A percentile compares a stretch with the other conserved stretches of the same genome.
Conservation (phyloP, 2,797 vertebrate genomes). For the Luscinia megarhynchos region DNA sequence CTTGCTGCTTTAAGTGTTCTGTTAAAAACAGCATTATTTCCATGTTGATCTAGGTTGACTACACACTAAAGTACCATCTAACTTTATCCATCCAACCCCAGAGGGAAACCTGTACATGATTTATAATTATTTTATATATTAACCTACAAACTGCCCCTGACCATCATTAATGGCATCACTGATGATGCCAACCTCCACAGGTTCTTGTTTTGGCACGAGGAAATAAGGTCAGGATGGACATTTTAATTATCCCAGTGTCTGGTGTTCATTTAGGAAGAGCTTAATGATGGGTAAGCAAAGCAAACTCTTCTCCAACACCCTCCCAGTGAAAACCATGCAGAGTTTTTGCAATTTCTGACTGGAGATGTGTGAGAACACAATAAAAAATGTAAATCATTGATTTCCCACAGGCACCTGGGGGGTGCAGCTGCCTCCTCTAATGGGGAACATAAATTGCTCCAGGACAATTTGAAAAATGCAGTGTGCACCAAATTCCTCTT, state of each 20-base stretch:
- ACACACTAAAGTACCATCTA: not conserved
- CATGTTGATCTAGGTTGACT: not conserved
- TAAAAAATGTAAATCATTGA: not conserved
- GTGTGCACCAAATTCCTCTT: not conserved
- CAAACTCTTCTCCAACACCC: not conserved
- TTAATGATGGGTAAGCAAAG: not conserved
- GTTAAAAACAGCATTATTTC: slow-evolving; percentile 40
- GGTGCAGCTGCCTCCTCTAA: not conserved
- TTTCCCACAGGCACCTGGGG: not conserved
- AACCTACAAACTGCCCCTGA: not conserved
- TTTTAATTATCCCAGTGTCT: not conserved
- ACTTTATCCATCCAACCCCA: not conserved
- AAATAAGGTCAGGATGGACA: not conserved
- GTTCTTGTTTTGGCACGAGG: not conserved
- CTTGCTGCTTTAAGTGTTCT: slow-evolving; percentile 70
- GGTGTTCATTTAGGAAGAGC: not conserved
- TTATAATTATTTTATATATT: not conserved
- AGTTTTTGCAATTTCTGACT: not conserved
- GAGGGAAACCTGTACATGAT: not conserved
- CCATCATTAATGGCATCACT: not conserved
- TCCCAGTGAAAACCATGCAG: not conserved
- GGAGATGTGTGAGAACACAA: not conserved
- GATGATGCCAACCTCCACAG: not conserved
- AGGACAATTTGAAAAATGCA: not conserved
- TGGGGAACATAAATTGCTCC: not conserved